Evolutionary conservation across 2,113 vertebrate genomes (phyloP).

Genomic region (pig (Sus scrofa)): T2T-Sscrofa CM000825.6:146743501-146744000

Average conservation of each 20-base stretch:
- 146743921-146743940: neutral
- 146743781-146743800: neutral
- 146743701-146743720: neutral
- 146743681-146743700: neutral
- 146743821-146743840: neutral
- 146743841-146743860: neutral
- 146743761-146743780: neutral
- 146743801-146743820: neutral
- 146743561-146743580: slow-evolving; percentile 19
- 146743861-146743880: neutral
- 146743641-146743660: neutral
- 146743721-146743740: neutral
- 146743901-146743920: too few relatives aligned
- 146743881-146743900: neutral
- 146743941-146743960: neutral
- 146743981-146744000: too few relatives aligned
- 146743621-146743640: too few relatives aligned
- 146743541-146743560: neutral
- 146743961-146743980: too few relatives aligned
- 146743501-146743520: neutral
- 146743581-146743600: neutral
- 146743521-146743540: neutral
- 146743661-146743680: neutral
- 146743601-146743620: too few relatives aligned
- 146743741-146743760: neutral